Percentiles rank a stretch among this genome's conserved stretches.
These are phyloP conservation scores for Bombus impatiens DNA, from an alignment of 1,140 invertebrate genomes.

Conservation along the genomic window DNA sequence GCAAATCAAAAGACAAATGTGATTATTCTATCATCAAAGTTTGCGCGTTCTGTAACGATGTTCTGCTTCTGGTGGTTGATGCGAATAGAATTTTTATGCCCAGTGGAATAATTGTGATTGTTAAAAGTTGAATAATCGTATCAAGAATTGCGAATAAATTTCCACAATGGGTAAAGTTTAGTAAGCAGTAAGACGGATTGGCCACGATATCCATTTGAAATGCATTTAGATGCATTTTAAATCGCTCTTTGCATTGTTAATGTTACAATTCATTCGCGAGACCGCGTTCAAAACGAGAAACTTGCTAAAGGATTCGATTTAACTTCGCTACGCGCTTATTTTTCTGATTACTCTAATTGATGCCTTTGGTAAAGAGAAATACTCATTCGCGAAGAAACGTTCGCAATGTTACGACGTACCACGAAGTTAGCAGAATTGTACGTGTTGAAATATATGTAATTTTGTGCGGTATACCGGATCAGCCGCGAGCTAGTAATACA, in stretches of 20 bases:
- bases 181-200: background rate
- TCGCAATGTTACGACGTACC: too few relatives aligned
- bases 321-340: background rate
- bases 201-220: background rate
- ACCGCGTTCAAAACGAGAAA: background rate
- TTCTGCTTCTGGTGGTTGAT: too few relatives aligned
- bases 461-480: too few relatives aligned
- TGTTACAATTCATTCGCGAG: background rate
- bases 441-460: too few relatives aligned
- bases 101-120: too few relatives aligned
- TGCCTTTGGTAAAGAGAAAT: background rate
- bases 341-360: conserved; percentile 1
- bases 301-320: conserved; percentile 15
- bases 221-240: background rate
- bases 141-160: background rate
- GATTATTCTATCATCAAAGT: too few relatives aligned
- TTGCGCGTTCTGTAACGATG: too few relatives aligned
- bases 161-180: background rate
- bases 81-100: background rate
- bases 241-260: conserved; percentile 18
- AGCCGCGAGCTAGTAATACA: too few relatives aligned
- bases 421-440: background rate
- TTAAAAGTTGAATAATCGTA: too few relatives aligned
- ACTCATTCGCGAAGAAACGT: too few relatives aligned
- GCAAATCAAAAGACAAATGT: too few relatives aligned